Base-by-base conservation (phyloP, 2,797 vertebrate genomes). In the Hydrophis major region DNA sequence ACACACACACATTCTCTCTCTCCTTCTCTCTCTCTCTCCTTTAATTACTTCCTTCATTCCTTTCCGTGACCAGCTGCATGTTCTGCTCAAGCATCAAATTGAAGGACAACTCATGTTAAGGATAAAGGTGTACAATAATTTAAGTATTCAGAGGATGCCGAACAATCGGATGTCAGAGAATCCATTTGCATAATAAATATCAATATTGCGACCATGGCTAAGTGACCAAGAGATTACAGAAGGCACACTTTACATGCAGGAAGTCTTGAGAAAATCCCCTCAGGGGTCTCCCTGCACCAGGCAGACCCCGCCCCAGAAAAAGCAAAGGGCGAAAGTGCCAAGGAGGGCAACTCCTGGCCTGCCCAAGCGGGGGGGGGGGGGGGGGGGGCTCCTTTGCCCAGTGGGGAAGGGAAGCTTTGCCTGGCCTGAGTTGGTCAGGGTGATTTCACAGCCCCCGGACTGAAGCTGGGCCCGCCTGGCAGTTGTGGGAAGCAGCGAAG, bases 151-250 rank as follows among this genome's bases (percentile, higher is more conserved):
- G 93, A 97, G 97, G 95, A 96, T 69, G 95, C 95, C 94, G 95
- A 97, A 97, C 97, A 97, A 97, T 97, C 96, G 97, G 97, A 96
- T 96, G 97, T 95, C 95, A 96, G 97, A 53, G 96, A 97, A 97
- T 95, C 96, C 96, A 96, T 98, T 98, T 97, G 97, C 97, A 97
- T 98, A 98, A 97, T 97, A 98, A 98, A 98, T 98, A 98, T 96
- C 97, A 96, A 95, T 97, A 98, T 97, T 96, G 93, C 96, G 97
- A 97, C 97, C 96, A 96, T 96, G n/a, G 95, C 95, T 96, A 96
- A 97, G 96, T 93, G 97, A 95, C 97, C 95, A 14, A 95, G 96
- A 97, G 96, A 97, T 97, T 93, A 95, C 2, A 28, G 95, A 96
- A 97, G 96, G 95, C 96, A 96, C 97, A 97, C 96, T 95, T 95